These are phyloP conservation scores for Agrilus mali DNA, from an alignment of 2,888 invertebrate species.

Conservation along the genomic window DNA sequence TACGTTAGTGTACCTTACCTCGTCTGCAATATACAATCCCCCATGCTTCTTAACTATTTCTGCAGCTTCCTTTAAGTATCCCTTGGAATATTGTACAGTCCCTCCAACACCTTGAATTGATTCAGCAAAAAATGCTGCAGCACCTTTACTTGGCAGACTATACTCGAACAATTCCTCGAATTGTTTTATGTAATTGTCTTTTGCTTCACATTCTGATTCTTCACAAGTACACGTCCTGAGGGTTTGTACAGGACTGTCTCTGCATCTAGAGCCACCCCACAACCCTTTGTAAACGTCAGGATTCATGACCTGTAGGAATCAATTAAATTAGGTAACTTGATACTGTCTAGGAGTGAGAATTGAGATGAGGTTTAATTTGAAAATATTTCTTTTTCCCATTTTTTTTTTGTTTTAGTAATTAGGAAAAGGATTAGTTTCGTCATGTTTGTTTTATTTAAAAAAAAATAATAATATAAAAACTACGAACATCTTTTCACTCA, in stretches of 20 bases:
- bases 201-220: constrained; percentile 52
- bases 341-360: background rate
- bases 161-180: constrained; percentile 66
- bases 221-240: constrained; percentile 53
- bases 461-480: no score
- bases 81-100: constrained; percentile 80
- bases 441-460: no score
- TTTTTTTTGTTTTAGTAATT: background rate
- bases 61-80: constrained; percentile 70
- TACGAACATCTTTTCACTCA: no score
- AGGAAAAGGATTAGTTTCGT: background rate
- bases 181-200: constrained; percentile 71
- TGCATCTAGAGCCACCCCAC: constrained; percentile 80
- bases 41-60: constrained; percentile 67
- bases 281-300: constrained; percentile 85
- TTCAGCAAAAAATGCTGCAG: constrained; percentile 89
- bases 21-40: constrained; percentile 84
- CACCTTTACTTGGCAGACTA: constrained; percentile 61
- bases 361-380: constrained; percentile 1
- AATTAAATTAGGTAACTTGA: constrained; percentile 1
- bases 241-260: constrained; percentile 76
- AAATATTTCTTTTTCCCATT: background rate
- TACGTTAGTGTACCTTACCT: no score
- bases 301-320: constrained; percentile 63
- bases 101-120: constrained; percentile 96